These are phyloP conservation scores for Staurois parvus DNA, from an alignment of 2,797 vertebrate genomes.

Conservation along the genomic window DNA sequence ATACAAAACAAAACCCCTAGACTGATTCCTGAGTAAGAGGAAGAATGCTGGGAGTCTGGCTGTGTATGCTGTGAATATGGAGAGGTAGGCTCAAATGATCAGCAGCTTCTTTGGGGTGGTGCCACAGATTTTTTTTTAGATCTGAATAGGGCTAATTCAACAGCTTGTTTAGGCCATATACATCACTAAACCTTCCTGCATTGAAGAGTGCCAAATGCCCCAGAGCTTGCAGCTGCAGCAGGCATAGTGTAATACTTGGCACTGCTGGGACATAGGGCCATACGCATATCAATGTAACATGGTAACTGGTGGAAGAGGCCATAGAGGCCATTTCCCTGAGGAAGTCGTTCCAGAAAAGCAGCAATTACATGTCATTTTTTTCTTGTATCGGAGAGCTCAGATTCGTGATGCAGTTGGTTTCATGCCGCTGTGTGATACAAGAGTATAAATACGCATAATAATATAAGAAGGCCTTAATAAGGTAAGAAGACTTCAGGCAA, in stretches of 20 bases:
- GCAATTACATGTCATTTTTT: background rate
- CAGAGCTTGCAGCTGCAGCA: too few relatives aligned
- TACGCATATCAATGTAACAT: background rate
- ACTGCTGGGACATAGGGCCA: background rate
- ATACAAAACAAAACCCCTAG: too few relatives aligned
- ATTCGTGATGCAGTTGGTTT: background rate
- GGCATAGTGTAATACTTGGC: background rate
- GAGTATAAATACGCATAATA: conserved; percentile 11
- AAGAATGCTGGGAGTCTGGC: too few relatives aligned
- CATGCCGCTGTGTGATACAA: background rate
- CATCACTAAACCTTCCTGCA: too few relatives aligned
- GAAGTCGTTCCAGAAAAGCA: background rate
- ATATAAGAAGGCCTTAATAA: background rate
- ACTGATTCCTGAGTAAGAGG: too few relatives aligned
- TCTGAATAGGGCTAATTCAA: too few relatives aligned
- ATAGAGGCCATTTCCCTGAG: background rate
- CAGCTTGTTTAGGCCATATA: too few relatives aligned
- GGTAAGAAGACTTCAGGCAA: background rate
- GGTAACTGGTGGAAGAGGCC: background rate
- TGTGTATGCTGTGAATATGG: too few relatives aligned
- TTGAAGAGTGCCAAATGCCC: too few relatives aligned
- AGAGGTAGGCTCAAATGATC: too few relatives aligned
- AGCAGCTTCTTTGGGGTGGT: too few relatives aligned
- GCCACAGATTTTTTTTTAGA: too few relatives aligned
- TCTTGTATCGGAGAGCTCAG: background rate